These are phyloP conservation scores for Camarhynchus parvulus DNA, from an alignment of 2,113 vertebrate genomes.

Conservation along the genomic window DNA sequence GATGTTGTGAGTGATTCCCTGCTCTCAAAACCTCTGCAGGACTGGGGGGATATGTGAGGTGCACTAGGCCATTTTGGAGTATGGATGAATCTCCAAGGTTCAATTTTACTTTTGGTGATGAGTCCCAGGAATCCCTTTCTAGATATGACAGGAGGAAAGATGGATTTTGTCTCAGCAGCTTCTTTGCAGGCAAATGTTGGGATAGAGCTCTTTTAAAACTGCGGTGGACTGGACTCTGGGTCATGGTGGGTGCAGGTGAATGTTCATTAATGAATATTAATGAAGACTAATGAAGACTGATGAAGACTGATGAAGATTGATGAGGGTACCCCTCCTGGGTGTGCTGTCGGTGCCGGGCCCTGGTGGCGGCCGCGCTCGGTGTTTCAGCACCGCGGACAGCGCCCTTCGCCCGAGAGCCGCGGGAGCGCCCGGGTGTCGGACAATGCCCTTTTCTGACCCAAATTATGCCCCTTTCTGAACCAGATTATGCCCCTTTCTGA, in stretches of 20 bases:
- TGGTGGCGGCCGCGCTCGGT: rapidly evolving
- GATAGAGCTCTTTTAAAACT: rapidly evolving
- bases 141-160: rapidly evolving
- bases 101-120: neutral
- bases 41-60: neutral
- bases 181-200: neutral
- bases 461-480: no score
- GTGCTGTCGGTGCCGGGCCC: rapidly evolving
- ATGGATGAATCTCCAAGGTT: rapidly evolving
- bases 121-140: neutral
- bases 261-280: neutral
- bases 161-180: neutral
- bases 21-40: neutral
- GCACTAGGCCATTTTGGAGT: rapidly evolving
- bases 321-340: rapidly evolving
- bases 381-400: slow-evolving; percentile 65
- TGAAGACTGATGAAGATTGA: no score
- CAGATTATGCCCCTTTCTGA: neutral
- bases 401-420: rapidly evolving
- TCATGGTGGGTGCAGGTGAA: rapidly evolving
- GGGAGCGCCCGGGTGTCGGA: neutral
- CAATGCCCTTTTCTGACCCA: no score
- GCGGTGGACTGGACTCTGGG: rapidly evolving
- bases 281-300: no score
- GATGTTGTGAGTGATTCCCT: neutral